Evolutionary conservation across 2,113 vertebrate species (phyloP).

Genomic region (Strigops habroptila): DNA sequence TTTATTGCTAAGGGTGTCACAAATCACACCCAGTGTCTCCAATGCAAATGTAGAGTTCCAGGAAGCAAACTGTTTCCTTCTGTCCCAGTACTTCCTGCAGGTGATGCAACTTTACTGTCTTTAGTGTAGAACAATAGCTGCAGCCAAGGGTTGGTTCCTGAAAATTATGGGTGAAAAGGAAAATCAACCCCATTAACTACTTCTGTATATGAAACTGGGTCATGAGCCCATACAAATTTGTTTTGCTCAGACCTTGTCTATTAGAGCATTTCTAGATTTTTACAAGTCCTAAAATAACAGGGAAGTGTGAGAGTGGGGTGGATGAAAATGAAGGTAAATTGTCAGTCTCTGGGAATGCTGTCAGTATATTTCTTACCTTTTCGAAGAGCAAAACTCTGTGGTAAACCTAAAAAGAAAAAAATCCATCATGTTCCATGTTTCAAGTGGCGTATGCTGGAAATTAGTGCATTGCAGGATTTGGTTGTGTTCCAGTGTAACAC

Average conservation of each 20-base stretch:
- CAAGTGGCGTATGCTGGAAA: not conserved
- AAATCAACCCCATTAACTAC: not conserved
- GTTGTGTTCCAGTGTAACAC: not conserved
- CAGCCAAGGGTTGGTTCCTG: not conserved
- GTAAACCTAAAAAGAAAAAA: not conserved
- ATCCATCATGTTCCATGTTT: not conserved
- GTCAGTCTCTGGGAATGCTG: not conserved
- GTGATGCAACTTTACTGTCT: not conserved
- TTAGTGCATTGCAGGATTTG: not conserved
- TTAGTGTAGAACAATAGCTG: not conserved
- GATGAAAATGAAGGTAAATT: not conserved
- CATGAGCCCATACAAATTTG: not conserved
- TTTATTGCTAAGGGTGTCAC: not conserved
- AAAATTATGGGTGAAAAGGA: not conserved
- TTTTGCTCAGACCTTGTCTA: not conserved
- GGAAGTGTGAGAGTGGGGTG: not conserved
- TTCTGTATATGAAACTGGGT: not conserved
- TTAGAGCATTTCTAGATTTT: not conserved
- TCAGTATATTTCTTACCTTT: not conserved
- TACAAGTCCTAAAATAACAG: not conserved
- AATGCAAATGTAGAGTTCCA: constrained; percentile 24
- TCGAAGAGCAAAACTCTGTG: not conserved
- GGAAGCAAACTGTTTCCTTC: constrained; percentile 4
- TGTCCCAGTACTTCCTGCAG: not conserved
- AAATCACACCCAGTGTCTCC: not conserved